phyloP scores from a whole-genome alignment of 2,888 invertebrate species.

The Cryptocheilus praepositus region DNA sequence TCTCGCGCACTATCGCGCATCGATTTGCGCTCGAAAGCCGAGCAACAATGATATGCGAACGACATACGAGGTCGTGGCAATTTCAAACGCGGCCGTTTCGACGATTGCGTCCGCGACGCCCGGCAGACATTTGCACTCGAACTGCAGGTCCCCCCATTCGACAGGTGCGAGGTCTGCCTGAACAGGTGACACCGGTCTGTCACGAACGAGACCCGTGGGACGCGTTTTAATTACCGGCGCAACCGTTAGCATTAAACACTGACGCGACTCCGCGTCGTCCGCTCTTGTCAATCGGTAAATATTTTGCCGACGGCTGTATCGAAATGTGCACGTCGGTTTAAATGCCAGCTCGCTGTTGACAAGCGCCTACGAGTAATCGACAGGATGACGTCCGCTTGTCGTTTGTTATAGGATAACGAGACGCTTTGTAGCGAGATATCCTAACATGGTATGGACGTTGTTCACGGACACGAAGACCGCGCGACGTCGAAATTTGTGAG shows the following conservation, averaged over 20 bases:
- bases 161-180: conserved; percentile 26
- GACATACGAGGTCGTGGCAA: no score
- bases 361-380: no score
- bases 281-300: conserved; percentile 1
- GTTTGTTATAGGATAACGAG: no score
- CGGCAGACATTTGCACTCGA: background rate
- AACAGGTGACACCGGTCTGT: conserved; percentile 34
- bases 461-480: no score
- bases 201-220: conserved; percentile 10
- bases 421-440: no score
- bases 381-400: no score
- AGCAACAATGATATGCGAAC: no score
- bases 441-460: no score
- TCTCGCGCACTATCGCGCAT: no score
- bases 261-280: conserved; percentile 5
- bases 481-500: no score
- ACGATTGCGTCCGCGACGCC: background rate
- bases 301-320: conserved; percentile 5
- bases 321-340: conserved; percentile 3
- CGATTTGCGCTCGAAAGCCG: no score
- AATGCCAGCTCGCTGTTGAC: no score
- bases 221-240: conserved; percentile 23
- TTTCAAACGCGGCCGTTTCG: background rate
- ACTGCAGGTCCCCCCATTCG: background rate
- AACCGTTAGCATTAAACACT: conserved; percentile 13